A percentile compares a stretch with the other conserved stretches of the same genome.
Conservation (phyloP, 2,113 vertebrate species). For the Camelus dromedarius region DNA sequence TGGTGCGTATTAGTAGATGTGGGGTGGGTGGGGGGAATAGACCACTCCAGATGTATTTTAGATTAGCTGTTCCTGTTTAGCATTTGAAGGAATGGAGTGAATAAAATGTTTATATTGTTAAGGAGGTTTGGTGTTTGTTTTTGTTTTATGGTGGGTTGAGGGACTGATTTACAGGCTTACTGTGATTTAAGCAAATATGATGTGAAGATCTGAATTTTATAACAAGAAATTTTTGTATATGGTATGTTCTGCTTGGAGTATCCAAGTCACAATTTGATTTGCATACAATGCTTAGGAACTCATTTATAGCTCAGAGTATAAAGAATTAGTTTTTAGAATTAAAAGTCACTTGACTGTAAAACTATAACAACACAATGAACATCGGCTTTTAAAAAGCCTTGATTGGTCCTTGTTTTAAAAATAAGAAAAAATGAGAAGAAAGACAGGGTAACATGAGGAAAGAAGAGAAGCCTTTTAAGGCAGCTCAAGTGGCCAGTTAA, state of each 20-base stretch:
- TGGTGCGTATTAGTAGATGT: neutral
- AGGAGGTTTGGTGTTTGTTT: neutral
- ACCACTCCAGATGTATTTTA: neutral
- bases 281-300: neutral
- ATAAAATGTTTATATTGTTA: neutral
- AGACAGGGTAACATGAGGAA: neutral
- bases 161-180: constrained; percentile 47
- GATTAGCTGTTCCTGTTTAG: neutral
- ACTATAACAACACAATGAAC: neutral
- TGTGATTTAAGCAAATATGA: constrained; percentile 68
- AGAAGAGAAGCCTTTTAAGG: neutral
- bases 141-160: neutral
- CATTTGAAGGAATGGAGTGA: constrained; percentile 24
- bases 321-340: constrained; percentile 41
- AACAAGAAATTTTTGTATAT: constrained; percentile 50
- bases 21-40: neutral
- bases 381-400: constrained; percentile 1
- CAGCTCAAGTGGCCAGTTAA: neutral
- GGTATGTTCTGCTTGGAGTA: constrained; percentile 11
- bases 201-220: constrained; percentile 66
- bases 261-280: constrained; percentile 21
- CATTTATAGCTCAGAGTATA: neutral
- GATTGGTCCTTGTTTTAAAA: constrained; percentile 13
- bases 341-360: constrained; percentile 20
- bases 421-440: neutral